Evolutionary conservation across 2,888 invertebrate genomes (phyloP).

Genomic region (Myathropa florea): DNA sequence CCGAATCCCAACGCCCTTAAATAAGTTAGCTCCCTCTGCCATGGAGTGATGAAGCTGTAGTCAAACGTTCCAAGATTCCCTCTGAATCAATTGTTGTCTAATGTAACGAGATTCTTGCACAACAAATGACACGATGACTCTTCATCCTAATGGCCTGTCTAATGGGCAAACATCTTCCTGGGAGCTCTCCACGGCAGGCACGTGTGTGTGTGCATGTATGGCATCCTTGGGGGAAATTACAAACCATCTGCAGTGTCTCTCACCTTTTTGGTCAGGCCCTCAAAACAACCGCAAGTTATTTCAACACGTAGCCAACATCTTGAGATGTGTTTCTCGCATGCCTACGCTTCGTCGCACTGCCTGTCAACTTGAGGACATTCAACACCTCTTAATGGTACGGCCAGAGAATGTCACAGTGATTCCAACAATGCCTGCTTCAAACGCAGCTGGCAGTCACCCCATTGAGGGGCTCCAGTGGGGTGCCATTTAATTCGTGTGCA

Average conservation of each 20-base stretch:
- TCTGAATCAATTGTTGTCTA: neutral
- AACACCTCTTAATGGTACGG: neutral
- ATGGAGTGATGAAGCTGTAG: too few species aligned
- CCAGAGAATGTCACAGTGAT: neutral
- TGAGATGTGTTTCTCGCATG: neutral
- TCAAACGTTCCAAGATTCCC: neutral
- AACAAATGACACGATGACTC: neutral
- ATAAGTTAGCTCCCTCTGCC: too few species aligned
- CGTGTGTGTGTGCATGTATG: too few species aligned
- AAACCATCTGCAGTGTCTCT: neutral
- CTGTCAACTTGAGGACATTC: neutral
- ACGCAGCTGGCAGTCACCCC: conserved; percentile 27
- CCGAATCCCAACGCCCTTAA: too few species aligned
- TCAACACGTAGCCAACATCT: neutral
- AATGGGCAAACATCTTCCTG: neutral
- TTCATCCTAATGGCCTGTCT: neutral
- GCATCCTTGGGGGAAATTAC: too few species aligned
- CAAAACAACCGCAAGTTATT: neutral
- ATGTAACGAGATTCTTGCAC: neutral
- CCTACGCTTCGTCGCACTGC: neutral
- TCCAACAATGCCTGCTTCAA: neutral
- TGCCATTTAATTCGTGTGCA: neutral
- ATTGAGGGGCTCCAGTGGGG: too few species aligned
- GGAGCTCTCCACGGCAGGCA: too few species aligned
- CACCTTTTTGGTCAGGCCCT: neutral